Evolutionary conservation across 2,113 vertebrate species (phyloP).

Genomic region (Triplophysa rosa): DNA sequence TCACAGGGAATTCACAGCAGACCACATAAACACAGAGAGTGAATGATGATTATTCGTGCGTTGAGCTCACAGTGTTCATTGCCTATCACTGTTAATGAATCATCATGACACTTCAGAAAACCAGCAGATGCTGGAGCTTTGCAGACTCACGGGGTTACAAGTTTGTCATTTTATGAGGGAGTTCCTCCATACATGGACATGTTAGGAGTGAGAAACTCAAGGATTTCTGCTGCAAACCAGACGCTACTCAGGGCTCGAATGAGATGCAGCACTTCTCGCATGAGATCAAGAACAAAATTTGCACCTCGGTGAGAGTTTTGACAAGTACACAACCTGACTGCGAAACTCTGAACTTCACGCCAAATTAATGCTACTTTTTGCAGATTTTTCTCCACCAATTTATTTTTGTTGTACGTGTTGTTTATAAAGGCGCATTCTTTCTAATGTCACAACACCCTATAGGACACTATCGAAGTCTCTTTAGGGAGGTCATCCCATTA

Average conservation of each 20-base stretch:
- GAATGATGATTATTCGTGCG: conserved; percentile 27
- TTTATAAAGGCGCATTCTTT: not conserved
- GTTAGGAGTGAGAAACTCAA: conserved; percentile 9
- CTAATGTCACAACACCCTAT: too few relatives aligned
- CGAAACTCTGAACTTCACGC: not conserved
- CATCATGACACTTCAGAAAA: conserved; percentile 24
- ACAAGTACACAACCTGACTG: not conserved
- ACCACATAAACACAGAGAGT: not conserved
- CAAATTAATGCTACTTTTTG: not conserved
- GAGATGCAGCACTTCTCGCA: not conserved
- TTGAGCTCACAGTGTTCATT: conserved; percentile 13
- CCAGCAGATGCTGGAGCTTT: conserved; percentile 37
- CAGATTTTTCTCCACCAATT: not conserved
- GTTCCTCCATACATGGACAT: not conserved
- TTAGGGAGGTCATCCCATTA: too few relatives aligned
- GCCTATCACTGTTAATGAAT: conserved; percentile 26
- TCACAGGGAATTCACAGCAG: not conserved
- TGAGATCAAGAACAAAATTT: not conserved
- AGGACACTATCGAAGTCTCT: too few relatives aligned
- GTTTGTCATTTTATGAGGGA: conserved; percentile 26
- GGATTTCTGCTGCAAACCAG: not conserved
- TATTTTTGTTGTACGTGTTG: not conserved
- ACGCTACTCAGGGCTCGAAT: not conserved
- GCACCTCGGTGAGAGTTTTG: not conserved
- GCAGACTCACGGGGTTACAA: conserved; percentile 3